These are phyloP conservation scores for Trichomycterus rosablanca DNA, from an alignment of 2,113 vertebrate genomes.

Conservation along the genomic window DNA sequence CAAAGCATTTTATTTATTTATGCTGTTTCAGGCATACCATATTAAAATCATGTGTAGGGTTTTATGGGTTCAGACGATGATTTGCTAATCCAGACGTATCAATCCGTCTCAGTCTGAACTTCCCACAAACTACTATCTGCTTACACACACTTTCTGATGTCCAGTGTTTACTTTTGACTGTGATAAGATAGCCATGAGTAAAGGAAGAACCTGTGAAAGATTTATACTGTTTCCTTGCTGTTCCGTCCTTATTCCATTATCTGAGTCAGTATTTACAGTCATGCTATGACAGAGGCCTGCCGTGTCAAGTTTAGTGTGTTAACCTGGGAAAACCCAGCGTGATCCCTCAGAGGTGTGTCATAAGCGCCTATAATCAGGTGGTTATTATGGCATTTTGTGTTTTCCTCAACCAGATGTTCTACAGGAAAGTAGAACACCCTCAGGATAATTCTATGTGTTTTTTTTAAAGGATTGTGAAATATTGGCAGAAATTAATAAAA, in stretches of 20 bases:
- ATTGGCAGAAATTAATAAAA: too few species aligned
- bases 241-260: not conserved
- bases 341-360: slow-evolving; percentile 18
- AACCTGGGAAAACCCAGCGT: slow-evolving; percentile 26
- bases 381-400: too few species aligned
- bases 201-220: not conserved
- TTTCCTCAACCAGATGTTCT: too few species aligned
- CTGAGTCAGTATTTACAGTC: slow-evolving; percentile 9
- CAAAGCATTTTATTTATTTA: too few species aligned
- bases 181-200: not conserved
- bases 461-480: too few species aligned
- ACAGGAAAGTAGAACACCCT: too few species aligned
- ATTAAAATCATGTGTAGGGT: too few species aligned
- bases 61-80: too few species aligned
- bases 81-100: too few species aligned
- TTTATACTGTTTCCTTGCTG: not conserved
- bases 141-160: not conserved
- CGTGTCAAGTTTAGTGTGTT: not conserved
- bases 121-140: not conserved
- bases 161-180: not conserved
- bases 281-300: not conserved
- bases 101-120: too few species aligned
- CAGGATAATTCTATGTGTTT: too few species aligned
- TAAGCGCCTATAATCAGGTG: not conserved
- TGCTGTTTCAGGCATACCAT: too few species aligned